Conservation (phyloP, 2,797 vertebrate genomes). For the Chaetophractus vellerosus region DNA sequence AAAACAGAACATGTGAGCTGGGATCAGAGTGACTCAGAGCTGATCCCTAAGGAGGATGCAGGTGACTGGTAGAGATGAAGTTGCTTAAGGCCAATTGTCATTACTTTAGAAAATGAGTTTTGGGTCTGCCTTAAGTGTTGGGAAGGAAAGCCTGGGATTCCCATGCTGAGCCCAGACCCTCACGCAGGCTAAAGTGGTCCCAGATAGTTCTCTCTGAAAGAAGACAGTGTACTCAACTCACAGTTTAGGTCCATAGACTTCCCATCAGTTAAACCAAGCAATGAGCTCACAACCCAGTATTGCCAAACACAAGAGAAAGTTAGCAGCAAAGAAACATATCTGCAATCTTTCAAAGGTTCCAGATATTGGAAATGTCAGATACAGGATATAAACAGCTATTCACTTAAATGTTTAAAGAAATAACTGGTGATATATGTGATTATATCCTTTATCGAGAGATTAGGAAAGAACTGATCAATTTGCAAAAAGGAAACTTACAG, state of each 20-base stretch:
- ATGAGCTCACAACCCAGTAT: not conserved
- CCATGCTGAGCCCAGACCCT: not conserved
- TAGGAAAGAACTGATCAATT: constrained; percentile 5
- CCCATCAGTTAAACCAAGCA: constrained; percentile 26
- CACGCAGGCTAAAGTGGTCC: not conserved
- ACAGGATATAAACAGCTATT: not conserved
- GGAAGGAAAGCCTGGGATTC: not conserved
- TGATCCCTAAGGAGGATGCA: not conserved
- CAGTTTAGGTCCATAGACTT: not conserved
- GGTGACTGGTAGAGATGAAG: not conserved
- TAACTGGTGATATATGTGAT: too few species aligned
- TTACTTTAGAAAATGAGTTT: not conserved
- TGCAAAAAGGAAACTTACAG: not conserved
- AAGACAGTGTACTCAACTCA: not conserved
- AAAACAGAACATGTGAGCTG: not conserved
- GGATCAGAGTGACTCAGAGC: not conserved
- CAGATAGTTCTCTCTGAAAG: not conserved
- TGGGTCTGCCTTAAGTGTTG: not conserved
- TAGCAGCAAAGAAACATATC: not conserved
- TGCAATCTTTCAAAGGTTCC: not conserved
- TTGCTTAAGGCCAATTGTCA: not conserved
- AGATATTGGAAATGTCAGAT: not conserved
- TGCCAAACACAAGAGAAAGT: not conserved
- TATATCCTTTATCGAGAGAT: constrained; percentile 41
- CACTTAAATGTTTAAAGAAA: constrained; percentile 48